phyloP scores from a whole-genome alignment of 2,113 vertebrate species.

The Lagenorhynchus albirostris region DNA sequence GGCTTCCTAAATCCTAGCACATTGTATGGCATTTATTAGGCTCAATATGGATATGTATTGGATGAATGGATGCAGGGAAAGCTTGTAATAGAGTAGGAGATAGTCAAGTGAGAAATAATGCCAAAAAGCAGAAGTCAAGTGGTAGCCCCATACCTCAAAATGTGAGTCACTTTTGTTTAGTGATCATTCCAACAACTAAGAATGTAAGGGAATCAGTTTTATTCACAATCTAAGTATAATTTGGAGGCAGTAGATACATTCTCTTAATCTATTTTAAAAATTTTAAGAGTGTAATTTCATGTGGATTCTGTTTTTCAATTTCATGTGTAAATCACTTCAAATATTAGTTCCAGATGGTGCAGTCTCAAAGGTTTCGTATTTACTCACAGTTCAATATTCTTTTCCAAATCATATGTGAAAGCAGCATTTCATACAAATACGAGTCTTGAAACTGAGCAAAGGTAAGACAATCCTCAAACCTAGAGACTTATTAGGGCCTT shows the following conservation, averaged over 20 bases:
- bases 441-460: not conserved
- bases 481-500: not conserved
- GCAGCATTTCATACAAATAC: not conserved
- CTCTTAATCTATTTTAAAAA: not conserved
- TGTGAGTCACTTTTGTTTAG: not conserved
- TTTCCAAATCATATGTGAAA: conserved; percentile 36
- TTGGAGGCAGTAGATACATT: not conserved
- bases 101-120: not conserved
- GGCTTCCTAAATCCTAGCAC: not conserved
- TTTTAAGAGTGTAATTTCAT: not conserved
- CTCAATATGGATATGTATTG: not conserved
- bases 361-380: conserved; percentile 25
- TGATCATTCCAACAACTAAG: not conserved
- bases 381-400: not conserved
- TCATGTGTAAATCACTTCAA: conserved; percentile 43
- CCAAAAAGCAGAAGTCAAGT: not conserved
- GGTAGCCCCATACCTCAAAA: not conserved
- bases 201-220: not conserved
- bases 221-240: not conserved
- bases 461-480: not conserved
- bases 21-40: not conserved
- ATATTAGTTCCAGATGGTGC: conserved; percentile 29
- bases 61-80: not conserved
- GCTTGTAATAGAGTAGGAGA: not conserved
- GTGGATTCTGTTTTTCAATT: conserved; percentile 21